Base-by-base conservation (phyloP, 64 coral and sea anemone genomes). In the Trachythela sp. region DNA sequence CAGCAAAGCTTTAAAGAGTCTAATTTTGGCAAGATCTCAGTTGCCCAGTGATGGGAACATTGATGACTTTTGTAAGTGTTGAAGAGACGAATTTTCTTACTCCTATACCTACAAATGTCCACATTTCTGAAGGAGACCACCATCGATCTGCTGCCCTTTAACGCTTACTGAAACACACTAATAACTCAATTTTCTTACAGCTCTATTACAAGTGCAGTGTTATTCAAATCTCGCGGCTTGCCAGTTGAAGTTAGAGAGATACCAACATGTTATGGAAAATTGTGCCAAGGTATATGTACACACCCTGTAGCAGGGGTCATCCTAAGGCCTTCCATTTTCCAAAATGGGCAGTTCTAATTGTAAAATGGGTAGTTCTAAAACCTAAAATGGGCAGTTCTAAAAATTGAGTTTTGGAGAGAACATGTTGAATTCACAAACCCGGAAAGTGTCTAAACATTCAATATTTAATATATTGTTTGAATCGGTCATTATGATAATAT, bases 1-100 rank as follows among this genome's bases (percentile, higher is more conserved):
- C 75, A 80, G 75, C 75, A 80, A 80, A 80, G 75, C 75, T 1
- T 35, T 80, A 80, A 80, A 22, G 20, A 80, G 75, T 38, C 75
- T 80, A 29, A 30, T 80, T 11, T 37, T 80, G 20, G 30, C 33
- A 14, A 80, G 75, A 80, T 14, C 37, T 39, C 75, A 80, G 15
- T 30, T 37, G 20, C 30, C 33, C 5, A 30, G 30, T 34, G 75
- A 80, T 35, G 20, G 0, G 13, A 80, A 37, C 30, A 30, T 35
- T 30, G 33, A 80, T 0, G 33, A 80, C 8, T 80, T 80, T 80
- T 80, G 75, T 80, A 39, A 80, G 75, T 80, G 37, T 24, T 24
- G 29, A 14, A 72, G 13, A 31, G 14, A 22, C 33, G n/a, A 14
- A 35, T 14, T 1, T 18, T 80, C 9, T 2, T 80, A 11, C 10